Percentiles rank a stretch among this genome's conserved stretches.
Evolutionary conservation across 2,888 invertebrate genomes (phyloP).

Genomic region (Tetropium fuscum): DNA sequence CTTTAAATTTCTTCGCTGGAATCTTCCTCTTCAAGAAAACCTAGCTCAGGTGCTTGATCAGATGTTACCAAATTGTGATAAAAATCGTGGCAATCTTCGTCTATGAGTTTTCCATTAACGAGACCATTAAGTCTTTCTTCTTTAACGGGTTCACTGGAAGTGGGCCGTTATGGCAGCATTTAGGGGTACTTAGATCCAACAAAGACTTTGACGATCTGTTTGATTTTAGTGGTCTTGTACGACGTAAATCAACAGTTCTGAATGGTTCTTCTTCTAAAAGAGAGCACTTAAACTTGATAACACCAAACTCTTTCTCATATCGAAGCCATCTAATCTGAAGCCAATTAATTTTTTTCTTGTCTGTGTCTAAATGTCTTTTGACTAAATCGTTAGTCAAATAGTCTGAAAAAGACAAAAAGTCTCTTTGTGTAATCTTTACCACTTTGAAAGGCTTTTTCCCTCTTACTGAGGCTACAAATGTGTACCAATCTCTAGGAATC

Average conservation of each 20-base stretch:
- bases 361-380: neutral
- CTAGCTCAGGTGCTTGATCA: too few species aligned
- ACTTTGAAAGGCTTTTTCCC: constrained; percentile 26
- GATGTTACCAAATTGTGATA: too few species aligned
- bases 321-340: neutral
- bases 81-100: too few species aligned
- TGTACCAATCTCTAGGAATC: constrained; percentile 34
- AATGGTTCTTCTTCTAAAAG: neutral
- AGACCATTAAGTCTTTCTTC: too few species aligned
- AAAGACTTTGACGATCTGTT: too few species aligned
- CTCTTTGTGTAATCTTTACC: constrained; percentile 5
- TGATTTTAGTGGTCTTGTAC: too few species aligned
- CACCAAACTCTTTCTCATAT: neutral
- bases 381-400: neutral
- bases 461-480: constrained; percentile 34
- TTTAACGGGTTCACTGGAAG: too few species aligned
- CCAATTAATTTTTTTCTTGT: neutral
- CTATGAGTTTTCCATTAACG: too few species aligned
- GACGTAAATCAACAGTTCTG: constrained; percentile 23
- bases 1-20: too few species aligned
- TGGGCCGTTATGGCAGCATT: too few species aligned
- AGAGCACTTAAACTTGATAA: neutral
- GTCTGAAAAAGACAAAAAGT: neutral
- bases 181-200: too few species aligned
- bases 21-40: too few species aligned